Percentiles rank a stretch among this genome's conserved stretches.
These are phyloP conservation scores for Laothoe populi DNA, from an alignment of 2,888 invertebrate species.

Conservation along the genomic window DNA sequence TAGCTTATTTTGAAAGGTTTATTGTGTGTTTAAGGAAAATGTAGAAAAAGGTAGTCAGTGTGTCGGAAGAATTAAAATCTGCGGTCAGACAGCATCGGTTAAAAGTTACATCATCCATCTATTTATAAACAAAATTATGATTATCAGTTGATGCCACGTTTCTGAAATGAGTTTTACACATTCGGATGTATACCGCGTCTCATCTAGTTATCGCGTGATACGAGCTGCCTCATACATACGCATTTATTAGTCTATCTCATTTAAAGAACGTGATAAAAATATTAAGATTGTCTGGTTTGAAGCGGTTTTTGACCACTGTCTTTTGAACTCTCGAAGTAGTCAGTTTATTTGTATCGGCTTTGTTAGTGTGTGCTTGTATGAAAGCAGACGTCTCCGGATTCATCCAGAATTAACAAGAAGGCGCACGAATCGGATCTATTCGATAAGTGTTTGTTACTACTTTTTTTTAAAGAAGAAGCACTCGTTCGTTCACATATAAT, in stretches of 20 bases:
- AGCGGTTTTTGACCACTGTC: constrained; percentile 32
- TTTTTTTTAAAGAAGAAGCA: too few species aligned
- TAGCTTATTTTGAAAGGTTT: background rate
- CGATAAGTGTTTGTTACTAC: background rate
- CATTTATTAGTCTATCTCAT: constrained; percentile 12
- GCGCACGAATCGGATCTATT: background rate
- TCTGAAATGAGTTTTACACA: background rate
- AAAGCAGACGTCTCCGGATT: background rate
- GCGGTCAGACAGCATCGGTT: background rate
- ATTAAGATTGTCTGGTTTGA: constrained; percentile 32
- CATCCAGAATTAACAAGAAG: background rate
- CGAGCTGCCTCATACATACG: constrained; percentile 7
- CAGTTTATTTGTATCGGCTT: background rate
- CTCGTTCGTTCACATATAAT: too few species aligned
- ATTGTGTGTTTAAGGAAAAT: background rate
- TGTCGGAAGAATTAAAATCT: background rate
- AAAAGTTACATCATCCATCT: constrained; percentile 13
- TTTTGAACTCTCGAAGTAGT: background rate
- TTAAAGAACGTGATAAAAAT: constrained; percentile 11
- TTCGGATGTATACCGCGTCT: background rate
- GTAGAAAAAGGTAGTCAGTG: background rate
- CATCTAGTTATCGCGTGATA: constrained; percentile 19
- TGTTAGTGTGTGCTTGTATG: background rate
- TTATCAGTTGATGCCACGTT: constrained; percentile 8
- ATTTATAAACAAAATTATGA: constrained; percentile 8